Evolutionary conservation across 2,888 invertebrate genomes (phyloP).

Genomic region (Zelleria hepariella): DNA sequence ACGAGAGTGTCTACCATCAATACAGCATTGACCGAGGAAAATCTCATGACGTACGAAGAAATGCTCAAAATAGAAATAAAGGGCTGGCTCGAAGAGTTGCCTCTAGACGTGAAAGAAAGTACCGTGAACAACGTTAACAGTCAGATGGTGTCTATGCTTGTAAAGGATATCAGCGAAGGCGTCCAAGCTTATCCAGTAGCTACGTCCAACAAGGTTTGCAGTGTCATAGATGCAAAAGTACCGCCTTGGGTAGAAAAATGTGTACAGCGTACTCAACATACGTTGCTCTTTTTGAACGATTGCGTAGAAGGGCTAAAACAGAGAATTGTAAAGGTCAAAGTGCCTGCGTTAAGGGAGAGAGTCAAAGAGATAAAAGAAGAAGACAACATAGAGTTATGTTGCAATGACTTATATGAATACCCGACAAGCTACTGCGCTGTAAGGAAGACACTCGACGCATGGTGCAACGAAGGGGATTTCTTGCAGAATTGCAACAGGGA

Average conservation of each 20-base stretch:
- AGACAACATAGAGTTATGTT: not conserved
- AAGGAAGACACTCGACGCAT: not conserved
- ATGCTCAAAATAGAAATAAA: not conserved
- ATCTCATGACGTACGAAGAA: not conserved
- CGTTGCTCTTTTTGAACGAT: not conserved
- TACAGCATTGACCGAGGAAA: not conserved
- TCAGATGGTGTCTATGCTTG: not conserved
- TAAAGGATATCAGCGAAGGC: not conserved
- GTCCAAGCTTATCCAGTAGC: not conserved
- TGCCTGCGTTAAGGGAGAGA: not conserved
- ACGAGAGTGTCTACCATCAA: not conserved
- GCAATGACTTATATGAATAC: not conserved
- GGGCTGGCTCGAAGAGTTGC: not conserved
- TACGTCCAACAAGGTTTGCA: not conserved
- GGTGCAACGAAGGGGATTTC: not conserved
- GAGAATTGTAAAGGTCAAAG: not conserved
- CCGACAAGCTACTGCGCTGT: not conserved
- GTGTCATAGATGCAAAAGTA: not conserved
- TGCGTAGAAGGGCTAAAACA: not conserved
- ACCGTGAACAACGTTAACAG: not conserved
- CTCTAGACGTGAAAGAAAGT: not conserved
- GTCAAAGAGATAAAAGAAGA: not conserved
- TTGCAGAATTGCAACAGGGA: not conserved
- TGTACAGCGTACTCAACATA: not conserved
- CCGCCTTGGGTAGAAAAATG: not conserved